These are phyloP conservation scores for Orestias chungarensis DNA, from an alignment of 2,797 vertebrate species.

Conservation along the genomic window DNA sequence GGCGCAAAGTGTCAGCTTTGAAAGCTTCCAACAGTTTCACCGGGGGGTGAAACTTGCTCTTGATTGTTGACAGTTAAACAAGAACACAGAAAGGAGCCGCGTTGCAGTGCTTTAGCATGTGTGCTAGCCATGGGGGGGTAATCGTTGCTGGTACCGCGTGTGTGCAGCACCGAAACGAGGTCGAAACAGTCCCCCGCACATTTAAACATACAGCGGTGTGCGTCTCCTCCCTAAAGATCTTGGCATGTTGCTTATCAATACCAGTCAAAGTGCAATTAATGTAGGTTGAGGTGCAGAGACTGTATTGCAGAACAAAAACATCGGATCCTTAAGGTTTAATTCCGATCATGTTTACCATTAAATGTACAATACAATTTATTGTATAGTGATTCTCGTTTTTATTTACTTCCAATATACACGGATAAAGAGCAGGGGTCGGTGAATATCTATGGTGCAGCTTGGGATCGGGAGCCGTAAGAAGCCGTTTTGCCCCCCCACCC, in stretches of 20 bases:
- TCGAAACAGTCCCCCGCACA: conserved; percentile 25
- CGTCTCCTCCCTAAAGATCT: conserved; percentile 33
- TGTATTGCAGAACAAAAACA: neutral
- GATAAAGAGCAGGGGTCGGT: conserved; percentile 14
- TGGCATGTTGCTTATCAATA: conserved; percentile 15
- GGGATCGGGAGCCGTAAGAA: conserved; percentile 22
- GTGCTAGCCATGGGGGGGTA: conserved; percentile 41
- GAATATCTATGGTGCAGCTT: conserved; percentile 25
- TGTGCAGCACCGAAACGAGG: conserved; percentile 29
- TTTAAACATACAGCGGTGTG: conserved; percentile 7
- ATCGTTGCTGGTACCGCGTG: conserved; percentile 48
- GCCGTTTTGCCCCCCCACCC: too few relatives aligned
- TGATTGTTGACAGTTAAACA: conserved; percentile 45
- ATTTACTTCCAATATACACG: conserved; percentile 19
- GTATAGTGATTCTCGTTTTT: neutral
- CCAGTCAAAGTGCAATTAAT: conserved; percentile 17
- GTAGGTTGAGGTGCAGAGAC: conserved; percentile 7
- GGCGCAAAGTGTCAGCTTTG: neutral
- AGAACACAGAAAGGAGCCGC: conserved; percentile 23
- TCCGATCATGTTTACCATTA: conserved; percentile 1
- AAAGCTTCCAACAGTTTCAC: conserved; percentile 4
- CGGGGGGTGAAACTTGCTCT: neutral
- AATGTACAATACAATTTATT: conserved; percentile 1
- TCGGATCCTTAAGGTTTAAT: conserved; percentile 19
- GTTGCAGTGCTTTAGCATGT: conserved; percentile 40